Conservation (phyloP, 2,113 vertebrate genomes). For the Turnix velox region DNA sequence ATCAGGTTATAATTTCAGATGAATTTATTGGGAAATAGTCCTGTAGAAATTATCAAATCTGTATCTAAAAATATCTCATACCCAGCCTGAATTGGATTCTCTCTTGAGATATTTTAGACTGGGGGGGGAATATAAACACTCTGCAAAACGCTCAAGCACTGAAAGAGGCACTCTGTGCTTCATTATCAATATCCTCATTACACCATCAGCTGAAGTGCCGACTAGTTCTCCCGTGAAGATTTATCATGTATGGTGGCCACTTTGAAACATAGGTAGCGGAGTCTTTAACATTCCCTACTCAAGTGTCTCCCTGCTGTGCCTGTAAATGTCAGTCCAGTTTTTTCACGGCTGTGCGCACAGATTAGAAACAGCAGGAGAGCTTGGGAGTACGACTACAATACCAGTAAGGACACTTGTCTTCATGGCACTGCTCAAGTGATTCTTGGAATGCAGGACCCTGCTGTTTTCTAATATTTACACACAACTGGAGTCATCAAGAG, state of each 20-base stretch:
- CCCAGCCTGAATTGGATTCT: not conserved
- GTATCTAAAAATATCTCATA: not conserved
- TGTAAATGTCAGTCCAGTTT: constrained; percentile 99
- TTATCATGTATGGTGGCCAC: constrained; percentile 85
- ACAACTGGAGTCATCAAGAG: constrained; percentile 90
- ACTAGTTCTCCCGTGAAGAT: constrained; percentile 72
- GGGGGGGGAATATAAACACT: constrained; percentile 12
- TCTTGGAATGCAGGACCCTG: constrained; percentile 89
- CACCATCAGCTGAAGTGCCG: constrained; percentile 61
- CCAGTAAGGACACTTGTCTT: constrained; percentile 92
- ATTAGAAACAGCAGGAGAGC: constrained; percentile 97
- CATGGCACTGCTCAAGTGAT: constrained; percentile 86
- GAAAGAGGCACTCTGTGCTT: constrained; percentile 41
- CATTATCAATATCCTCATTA: constrained; percentile 71
- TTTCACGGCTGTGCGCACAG: constrained; percentile 94
- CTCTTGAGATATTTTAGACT: constrained; percentile 25
- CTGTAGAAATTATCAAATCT: not conserved
- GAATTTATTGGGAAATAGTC: not conserved
- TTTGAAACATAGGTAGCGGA: constrained; percentile 86
- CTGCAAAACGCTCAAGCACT: constrained; percentile 17
- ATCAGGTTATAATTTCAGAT: not conserved
- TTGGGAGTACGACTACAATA: constrained; percentile 87
- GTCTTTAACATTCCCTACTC: constrained; percentile 93
- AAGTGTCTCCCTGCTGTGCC: constrained; percentile 92
- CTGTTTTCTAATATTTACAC: constrained; percentile 99